Conservation (phyloP, 64 coral and sea anemone species). For the Stichodactyla helianthus region DNA sequence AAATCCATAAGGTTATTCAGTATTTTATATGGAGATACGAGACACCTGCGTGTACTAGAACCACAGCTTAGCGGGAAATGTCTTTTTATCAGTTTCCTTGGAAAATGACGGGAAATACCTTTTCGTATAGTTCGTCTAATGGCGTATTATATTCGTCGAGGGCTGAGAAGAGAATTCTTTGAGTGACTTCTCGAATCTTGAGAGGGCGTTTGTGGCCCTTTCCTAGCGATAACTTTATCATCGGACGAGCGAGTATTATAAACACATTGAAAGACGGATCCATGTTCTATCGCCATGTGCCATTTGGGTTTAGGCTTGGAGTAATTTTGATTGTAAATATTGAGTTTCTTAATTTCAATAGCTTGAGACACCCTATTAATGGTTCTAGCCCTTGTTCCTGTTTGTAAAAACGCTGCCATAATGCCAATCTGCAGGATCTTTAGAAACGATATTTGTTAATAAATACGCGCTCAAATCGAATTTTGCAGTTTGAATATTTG, state of each 20-base stretch:
- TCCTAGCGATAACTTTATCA: constrained; percentile 4
- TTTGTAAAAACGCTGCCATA: neutral
- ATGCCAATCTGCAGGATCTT: neutral
- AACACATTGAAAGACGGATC: neutral
- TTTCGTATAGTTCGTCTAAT: neutral
- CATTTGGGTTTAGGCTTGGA: neutral
- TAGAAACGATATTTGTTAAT: constrained; percentile 9
- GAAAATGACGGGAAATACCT: constrained; percentile 21
- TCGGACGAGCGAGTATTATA: neutral
- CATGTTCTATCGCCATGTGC: neutral
- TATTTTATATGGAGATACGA: neutral
- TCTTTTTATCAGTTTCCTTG: constrained; percentile 17
- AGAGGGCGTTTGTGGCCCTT: constrained; percentile 10
- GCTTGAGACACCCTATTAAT: neutral
- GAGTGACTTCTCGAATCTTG: constrained; percentile 20
- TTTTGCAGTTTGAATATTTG: neutral
- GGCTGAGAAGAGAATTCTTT: constrained; percentile 1
- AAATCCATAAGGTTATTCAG: neutral
- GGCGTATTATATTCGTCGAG: constrained; percentile 16
- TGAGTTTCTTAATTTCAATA: neutral
- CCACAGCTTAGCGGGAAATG: constrained; percentile 18
- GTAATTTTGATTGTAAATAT: constrained; percentile 30
- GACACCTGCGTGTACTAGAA: neutral
- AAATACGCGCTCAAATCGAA: neutral
- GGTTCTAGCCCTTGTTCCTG: neutral